Percentiles rank a stretch among this genome's conserved stretches.
These are phyloP conservation scores for Lycaon pictus DNA, from an alignment of 2,113 vertebrate genomes.

Conservation along the genomic window DNA sequence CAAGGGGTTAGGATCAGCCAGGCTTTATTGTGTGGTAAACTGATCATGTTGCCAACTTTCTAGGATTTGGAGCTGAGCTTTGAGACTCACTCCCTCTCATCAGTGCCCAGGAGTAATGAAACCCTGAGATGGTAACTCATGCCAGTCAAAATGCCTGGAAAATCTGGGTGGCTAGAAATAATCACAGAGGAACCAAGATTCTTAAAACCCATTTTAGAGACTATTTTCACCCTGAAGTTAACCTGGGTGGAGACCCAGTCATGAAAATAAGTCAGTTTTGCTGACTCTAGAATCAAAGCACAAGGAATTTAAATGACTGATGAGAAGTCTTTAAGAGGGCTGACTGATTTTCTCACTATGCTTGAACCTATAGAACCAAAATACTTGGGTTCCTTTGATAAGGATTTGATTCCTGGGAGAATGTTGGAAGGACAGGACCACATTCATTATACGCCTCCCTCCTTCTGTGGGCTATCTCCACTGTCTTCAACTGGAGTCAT, in stretches of 20 bases:
- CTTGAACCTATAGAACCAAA: neutral
- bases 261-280: neutral
- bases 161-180: neutral
- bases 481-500: neutral
- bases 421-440: neutral
- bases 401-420: neutral
- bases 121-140: neutral
- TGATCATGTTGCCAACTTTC: neutral
- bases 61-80: neutral
- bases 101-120: neutral
- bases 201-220: neutral
- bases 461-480: neutral
- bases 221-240: neutral
- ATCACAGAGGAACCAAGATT: neutral
- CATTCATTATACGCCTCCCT: too few species aligned
- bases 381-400: neutral
- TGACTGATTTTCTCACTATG: neutral
- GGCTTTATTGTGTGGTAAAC: neutral
- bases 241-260: neutral
- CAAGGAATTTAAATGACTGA: conserved; percentile 10
- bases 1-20: neutral
- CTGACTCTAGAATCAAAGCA: neutral
- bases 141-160: neutral
- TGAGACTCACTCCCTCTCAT: neutral
- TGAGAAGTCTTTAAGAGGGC: neutral